Evolutionary conservation across 2,113 vertebrate genomes (phyloP).

Genomic region (Elaphurus davidianus): DNA sequence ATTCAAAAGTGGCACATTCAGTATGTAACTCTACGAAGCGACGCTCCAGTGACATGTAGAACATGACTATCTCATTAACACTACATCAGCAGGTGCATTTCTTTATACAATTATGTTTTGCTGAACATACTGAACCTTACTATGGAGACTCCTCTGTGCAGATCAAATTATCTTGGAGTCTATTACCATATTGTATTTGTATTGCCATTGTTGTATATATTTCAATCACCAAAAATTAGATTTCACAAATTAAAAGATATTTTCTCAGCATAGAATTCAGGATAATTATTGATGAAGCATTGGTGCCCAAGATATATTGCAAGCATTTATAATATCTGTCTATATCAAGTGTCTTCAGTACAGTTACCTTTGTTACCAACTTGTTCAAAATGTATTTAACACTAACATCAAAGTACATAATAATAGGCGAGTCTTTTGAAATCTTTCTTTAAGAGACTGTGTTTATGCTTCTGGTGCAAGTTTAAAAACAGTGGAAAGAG

Average conservation of each 20-base stretch:
- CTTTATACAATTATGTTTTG: conserved; percentile 67
- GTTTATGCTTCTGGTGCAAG: neutral
- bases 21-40: conserved; percentile 54
- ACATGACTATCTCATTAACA: conserved; percentile 70
- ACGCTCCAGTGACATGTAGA: conserved; percentile 45
- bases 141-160: neutral
- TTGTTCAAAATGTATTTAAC: neutral
- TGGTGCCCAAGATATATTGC: neutral
- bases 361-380: neutral
- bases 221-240: neutral
- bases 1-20: conserved; percentile 57
- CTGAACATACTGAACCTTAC: conserved; percentile 35
- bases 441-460: neutral
- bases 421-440: neutral
- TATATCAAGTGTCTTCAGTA: neutral
- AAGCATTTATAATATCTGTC: neutral
- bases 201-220: neutral
- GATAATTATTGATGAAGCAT: neutral
- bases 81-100: conserved; percentile 52
- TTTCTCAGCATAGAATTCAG: neutral
- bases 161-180: neutral
- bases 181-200: neutral
- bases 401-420: neutral
- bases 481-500: neutral
- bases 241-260: neutral